Base-by-base conservation (phyloP, 1,140 invertebrate species). In the Euschistus heros region DNA sequence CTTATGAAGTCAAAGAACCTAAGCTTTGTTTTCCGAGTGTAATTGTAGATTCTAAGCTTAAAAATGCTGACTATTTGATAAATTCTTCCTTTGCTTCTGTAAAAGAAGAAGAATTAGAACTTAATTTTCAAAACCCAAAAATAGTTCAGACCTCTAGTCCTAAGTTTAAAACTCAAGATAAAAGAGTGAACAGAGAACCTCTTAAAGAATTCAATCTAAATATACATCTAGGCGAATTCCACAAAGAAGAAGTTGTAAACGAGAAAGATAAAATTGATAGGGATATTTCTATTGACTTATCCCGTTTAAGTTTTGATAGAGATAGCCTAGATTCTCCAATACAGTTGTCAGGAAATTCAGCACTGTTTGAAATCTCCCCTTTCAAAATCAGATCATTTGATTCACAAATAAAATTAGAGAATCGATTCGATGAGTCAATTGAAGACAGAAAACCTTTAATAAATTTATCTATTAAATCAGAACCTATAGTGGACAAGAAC, bases 201-300 rank as follows among this genome's bases (percentile, higher is more conserved):
- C 22, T 50, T n/a, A 50, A n/a, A 50, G 47, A 50, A 50, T 50
- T 20, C 22, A 50, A 50, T 50, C 22, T 50, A 18, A 50, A 50
- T 22, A 50, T 50, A n/a, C 47, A 50, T 20, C 14, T 22, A 18
- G 10, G n/a, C n/a, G n/a, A 18, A 50, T 50, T 22, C 3, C n/a
- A 4, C 10, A 50, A 14, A n/a, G 47, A 50, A 22, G 47, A 50
- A 50, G n/a, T 50, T 3, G n/a, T 6, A 22, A 20, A 8, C 7
- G 42, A 44, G 42, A 44, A 6, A 14, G 22, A 22, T 1, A 13
- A 50, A 50, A 50, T 50, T 18, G 47, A 50, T 3, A 14, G 22
- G 22, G 22, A 50, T 7, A 50, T 20, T 22, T 50, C 47, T 50
- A 6, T 50, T 50, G 47, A 50, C 14, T 20, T 50, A 22, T 2